Evolutionary conservation across 2,888 invertebrate genomes (phyloP), one percentile per base, ranked within the genome.

Genomic region (Cistogaster globosa): DNA sequence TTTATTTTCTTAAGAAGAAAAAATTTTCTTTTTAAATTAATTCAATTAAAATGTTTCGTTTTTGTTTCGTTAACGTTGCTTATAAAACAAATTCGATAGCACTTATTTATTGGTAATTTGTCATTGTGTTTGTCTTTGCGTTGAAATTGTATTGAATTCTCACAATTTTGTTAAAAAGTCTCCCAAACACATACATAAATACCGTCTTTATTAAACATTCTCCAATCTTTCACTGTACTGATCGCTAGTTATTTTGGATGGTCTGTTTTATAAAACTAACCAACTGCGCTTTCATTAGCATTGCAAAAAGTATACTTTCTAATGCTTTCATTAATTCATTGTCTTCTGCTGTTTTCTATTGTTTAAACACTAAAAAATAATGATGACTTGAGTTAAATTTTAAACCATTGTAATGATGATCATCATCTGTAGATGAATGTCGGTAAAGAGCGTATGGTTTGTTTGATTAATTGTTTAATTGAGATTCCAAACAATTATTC

Each of bases 391-490:
- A 65, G 68, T 74, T 69, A 45, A 80, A 60, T 71, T 80, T 72
- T 68, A 58, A 58, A 42, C 53, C 32, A 26, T 53, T 36, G n/a
- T 67, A 20, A 74, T 26, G 18, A 60, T 36, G 62, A 76, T 51
- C 75, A 42, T 57, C 62, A 60, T 26, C 16, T 42, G 63, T 76
- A 45, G 20, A 55, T 42, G 20, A 55, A 62, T 55, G 74, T 57
- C 63, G 57, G 68, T 26, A 32, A 75, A n/a, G 18, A 63, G 22
- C 32, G 45, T 55, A 6, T 67, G 48, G 81, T 74, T 81, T 85
- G 81, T 81, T 85, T 85, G 81, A 85, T 85, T 85, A 85, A 85
- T 85, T 85, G 84, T 85, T 85, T 81, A 77, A 85, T 85, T 85
- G 78, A 74, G 74, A 85, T 85, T 85, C 84, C 81, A 58, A 85